Conservation (phyloP, 2,797 vertebrate species). For the Spheniscus humboldti region DNA sequence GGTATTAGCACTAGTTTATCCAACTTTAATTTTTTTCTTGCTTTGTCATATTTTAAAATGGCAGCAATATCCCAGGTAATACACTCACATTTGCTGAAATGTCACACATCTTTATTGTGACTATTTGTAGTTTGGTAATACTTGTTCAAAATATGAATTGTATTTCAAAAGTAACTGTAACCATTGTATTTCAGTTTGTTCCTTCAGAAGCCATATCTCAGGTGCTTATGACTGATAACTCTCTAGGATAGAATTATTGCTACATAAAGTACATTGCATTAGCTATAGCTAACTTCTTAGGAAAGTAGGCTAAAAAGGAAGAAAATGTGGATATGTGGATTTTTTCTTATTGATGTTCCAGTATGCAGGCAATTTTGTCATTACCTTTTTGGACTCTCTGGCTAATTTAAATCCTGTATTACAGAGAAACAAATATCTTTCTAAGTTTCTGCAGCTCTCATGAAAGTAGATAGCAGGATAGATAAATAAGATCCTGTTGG, state of each 20-base stretch:
- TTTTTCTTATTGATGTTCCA: not conserved
- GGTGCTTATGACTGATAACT: not conserved
- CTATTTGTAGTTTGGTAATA: not conserved
- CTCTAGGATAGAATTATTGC: not conserved
- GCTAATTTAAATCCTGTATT: not conserved
- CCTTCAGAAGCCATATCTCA: not conserved
- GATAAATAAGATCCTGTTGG: not conserved
- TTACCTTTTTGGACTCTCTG: not conserved
- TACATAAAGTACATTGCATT: not conserved
- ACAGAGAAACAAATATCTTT: not conserved
- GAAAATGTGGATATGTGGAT: not conserved
- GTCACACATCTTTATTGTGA: not conserved
- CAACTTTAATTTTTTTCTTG: conserved; percentile 86
- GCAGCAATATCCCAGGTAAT: conserved; percentile 89
- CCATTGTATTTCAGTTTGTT: not conserved
- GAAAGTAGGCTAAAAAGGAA: not conserved
- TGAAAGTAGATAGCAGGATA: not conserved
- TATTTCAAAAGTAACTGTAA: not conserved
- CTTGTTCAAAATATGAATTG: not conserved
- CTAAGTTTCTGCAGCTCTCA: not conserved
- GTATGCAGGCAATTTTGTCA: not conserved
- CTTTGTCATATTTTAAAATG: conserved; percentile 88
- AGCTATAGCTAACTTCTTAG: not conserved
- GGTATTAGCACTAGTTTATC: conserved; percentile 70
- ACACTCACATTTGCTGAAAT: not conserved